Percentiles rank a stretch among this genome's conserved stretches.
Evolutionary conservation across 2,888 invertebrate species (phyloP).

Genomic region (Drosophila quinaria): DNA sequence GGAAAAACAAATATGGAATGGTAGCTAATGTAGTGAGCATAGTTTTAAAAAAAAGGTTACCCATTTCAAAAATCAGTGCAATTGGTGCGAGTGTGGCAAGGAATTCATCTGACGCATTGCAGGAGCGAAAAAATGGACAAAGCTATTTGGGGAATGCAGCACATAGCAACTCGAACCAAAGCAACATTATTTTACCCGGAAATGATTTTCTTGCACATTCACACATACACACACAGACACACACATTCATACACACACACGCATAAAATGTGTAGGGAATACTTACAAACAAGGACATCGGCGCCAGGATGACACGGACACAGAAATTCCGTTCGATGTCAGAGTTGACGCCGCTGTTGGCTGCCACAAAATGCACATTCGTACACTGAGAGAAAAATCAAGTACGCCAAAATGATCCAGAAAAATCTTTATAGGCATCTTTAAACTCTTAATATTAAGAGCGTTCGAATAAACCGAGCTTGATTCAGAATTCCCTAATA

Average conservation of each 20-base stretch:
- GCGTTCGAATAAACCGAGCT: no score
- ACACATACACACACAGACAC: conserved; percentile 3
- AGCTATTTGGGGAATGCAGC: conserved; percentile 35
- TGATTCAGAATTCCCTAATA: no score
- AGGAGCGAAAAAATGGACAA: conserved; percentile 25
- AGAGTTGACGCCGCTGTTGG: conserved; percentile 29
- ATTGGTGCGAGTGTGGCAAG: conserved; percentile 16
- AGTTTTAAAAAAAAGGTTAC: neutral
- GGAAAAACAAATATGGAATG: neutral
- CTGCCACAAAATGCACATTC: conserved; percentile 20
- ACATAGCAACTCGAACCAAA: conserved; percentile 28
- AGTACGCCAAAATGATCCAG: no score
- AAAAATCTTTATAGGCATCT: no score
- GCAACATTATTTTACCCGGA: conserved; percentile 50
- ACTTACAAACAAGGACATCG: conserved; percentile 29
- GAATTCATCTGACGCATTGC: conserved; percentile 29
- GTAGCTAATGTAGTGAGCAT: neutral
- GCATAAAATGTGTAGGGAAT: neutral
- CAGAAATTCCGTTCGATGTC: conserved; percentile 39
- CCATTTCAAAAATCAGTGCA: conserved; percentile 25
- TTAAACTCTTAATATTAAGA: no score
- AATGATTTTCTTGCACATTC: conserved; percentile 39
- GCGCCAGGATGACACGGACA: conserved; percentile 32
- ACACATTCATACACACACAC: neutral
- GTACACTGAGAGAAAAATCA: neutral